Percentiles rank a stretch among this genome's conserved stretches.
Evolutionary conservation across 1,140 invertebrate genomes (phyloP).

Genomic region (Glomeris maerens): DNA sequence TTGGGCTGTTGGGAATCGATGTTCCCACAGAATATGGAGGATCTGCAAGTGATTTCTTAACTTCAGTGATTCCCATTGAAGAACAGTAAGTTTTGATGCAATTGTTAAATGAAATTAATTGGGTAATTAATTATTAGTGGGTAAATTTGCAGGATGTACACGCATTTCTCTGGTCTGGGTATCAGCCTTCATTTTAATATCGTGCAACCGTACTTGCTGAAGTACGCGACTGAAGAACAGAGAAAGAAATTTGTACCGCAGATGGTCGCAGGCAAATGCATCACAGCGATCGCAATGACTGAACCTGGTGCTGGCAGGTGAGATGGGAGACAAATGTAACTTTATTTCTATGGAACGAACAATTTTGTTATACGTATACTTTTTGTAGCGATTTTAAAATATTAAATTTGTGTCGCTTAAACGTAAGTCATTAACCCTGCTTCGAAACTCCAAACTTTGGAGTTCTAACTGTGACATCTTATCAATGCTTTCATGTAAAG

Average conservation of each 20-base stretch:
- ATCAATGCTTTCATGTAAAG: no score
- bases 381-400: no score
- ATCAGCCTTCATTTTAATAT: constrained; percentile 37
- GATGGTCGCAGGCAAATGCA: constrained; percentile 32
- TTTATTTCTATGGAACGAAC: no score
- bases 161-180: constrained; percentile 32
- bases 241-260: constrained; percentile 33
- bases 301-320: constrained; percentile 37
- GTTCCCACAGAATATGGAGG: constrained; percentile 33
- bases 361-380: no score
- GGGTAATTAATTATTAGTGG: no score
- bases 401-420: no score
- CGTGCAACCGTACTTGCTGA: constrained; percentile 36
- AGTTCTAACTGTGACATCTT: no score
- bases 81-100: constrained; percentile 36
- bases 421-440: no score
- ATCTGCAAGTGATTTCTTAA: constrained; percentile 33
- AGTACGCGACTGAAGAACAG: constrained; percentile 35
- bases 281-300: constrained; percentile 37
- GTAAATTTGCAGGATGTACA: constrained; percentile 30
- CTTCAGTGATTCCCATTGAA: constrained; percentile 32
- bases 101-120: no score
- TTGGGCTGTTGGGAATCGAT: constrained; percentile 33
- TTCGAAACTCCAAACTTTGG: no score
- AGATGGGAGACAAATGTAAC: background rate